These are phyloP conservation scores for Sylvicola fuscatus DNA, from an alignment of 2,888 invertebrate species.

Conservation along the genomic window DNA sequence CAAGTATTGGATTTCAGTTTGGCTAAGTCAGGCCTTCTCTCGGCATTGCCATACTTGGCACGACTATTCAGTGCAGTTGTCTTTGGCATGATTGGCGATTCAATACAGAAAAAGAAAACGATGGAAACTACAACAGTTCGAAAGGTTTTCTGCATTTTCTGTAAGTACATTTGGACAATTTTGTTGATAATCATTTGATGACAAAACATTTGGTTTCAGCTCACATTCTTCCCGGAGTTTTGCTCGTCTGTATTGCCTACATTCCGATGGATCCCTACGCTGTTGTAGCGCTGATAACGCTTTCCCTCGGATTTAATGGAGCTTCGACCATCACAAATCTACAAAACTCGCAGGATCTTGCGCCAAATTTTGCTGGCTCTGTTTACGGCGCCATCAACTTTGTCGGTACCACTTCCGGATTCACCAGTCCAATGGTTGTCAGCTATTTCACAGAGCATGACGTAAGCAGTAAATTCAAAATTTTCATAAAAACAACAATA, in stretches of 20 bases:
- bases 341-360: conserved; percentile 45
- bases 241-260: conserved; percentile 32
- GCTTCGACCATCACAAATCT: conserved; percentile 38
- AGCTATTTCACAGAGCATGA: conserved; percentile 34
- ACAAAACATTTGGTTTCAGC: no score
- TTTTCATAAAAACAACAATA: no score
- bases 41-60: conserved; percentile 48
- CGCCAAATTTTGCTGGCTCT: conserved; percentile 52
- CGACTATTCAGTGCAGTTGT: conserved; percentile 44
- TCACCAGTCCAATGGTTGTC: conserved; percentile 47
- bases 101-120: conserved; percentile 27
- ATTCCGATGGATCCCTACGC: conserved; percentile 38
- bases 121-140: conserved; percentile 34
- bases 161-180: conserved; percentile 20
- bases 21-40: conserved; percentile 45
- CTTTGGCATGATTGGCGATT: conserved; percentile 50
- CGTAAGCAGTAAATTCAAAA: conserved; percentile 23
- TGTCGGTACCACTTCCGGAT: conserved; percentile 45
- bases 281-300: conserved; percentile 40
- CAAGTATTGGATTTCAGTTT: conserved; percentile 46
- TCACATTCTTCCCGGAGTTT: conserved; percentile 34
- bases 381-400: conserved; percentile 55
- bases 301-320: conserved; percentile 45
- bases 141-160: conserved; percentile 44
- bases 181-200: no score